These are phyloP conservation scores for Resseliella maxima DNA, from an alignment of 2,888 invertebrate species.

Conservation along the genomic window DNA sequence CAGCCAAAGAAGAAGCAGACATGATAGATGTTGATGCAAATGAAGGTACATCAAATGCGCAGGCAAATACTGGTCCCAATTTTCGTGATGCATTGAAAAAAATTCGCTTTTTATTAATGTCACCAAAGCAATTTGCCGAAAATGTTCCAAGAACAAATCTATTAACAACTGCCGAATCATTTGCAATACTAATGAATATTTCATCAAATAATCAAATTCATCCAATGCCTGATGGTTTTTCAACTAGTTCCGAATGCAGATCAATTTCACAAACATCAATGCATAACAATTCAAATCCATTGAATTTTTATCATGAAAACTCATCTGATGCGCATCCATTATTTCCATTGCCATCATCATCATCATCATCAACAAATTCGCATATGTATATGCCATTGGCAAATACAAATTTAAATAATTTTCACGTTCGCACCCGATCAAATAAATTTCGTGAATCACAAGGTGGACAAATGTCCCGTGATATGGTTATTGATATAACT, in stretches of 20 bases:
- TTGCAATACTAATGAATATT: constrained; percentile 85
- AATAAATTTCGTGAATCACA: constrained; percentile 57
- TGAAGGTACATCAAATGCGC: constrained; percentile 59
- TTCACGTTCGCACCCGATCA: constrained; percentile 49
- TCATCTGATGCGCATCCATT: neutral
- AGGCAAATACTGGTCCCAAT: constrained; percentile 61
- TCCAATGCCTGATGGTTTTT: constrained; percentile 81
- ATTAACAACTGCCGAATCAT: constrained; percentile 80
- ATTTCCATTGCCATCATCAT: constrained; percentile 8
- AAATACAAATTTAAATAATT: neutral
- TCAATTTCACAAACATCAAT: neutral
- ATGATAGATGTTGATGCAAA: constrained; percentile 54
- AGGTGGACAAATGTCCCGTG: constrained; percentile 59
- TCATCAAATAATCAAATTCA: constrained; percentile 74
- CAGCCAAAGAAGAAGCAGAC: constrained; percentile 55
- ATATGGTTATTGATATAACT: constrained; percentile 59
- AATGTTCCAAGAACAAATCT: constrained; percentile 82
- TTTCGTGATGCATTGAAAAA: constrained; percentile 78
- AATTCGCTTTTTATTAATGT: constrained; percentile 82
- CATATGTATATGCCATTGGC: neutral
- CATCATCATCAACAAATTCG: no score
- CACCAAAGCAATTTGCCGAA: constrained; percentile 85
- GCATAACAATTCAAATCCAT: neutral
- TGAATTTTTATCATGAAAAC: constrained; percentile 3
- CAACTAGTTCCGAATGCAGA: constrained; percentile 65